Evolutionary conservation across 2,888 invertebrate genomes (phyloP).

Genomic region (Drosophila mayaguana): DNA sequence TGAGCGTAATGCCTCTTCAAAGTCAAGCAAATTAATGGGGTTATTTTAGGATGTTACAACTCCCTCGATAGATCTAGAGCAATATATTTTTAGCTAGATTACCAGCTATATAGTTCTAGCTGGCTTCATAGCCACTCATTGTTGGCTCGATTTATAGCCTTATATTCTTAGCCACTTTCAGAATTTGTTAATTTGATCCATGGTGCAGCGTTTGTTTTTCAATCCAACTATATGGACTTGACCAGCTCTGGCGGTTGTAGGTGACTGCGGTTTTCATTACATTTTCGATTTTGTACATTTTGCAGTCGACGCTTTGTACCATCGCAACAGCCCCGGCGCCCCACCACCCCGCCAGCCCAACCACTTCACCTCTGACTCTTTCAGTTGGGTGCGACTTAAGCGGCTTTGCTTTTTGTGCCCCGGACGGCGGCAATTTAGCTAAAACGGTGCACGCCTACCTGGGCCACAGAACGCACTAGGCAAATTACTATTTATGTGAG

Average conservation of each 20-base stretch:
- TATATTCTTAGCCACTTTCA: not conserved
- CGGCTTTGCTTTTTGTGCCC: conserved; percentile 69
- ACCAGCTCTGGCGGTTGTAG: conserved; percentile 58
- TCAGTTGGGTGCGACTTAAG: conserved; percentile 69
- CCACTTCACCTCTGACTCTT: conserved; percentile 18
- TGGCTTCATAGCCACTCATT: not conserved
- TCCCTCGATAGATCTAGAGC: not conserved
- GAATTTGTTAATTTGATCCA: conserved; percentile 28
- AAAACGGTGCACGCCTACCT: conserved; percentile 79
- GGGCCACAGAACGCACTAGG: conserved; percentile 72
- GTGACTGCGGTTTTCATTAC: conserved; percentile 76
- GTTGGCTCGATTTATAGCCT: not conserved
- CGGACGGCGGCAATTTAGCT: conserved; percentile 77
- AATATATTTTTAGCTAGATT: not conserved
- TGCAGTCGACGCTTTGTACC: conserved; percentile 37
- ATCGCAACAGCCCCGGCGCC: not conserved
- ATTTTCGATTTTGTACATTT: conserved; percentile 77
- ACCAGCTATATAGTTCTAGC: too few relatives aligned
- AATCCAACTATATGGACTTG: conserved; percentile 50
- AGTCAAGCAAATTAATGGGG: too few relatives aligned
- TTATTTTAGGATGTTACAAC: too few relatives aligned
- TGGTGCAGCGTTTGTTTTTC: conserved; percentile 55
- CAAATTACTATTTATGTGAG: conserved; percentile 80
- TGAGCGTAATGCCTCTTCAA: too few relatives aligned
- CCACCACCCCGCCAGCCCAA: not conserved